Evolutionary conservation across 2,888 invertebrate genomes (phyloP).

Genomic region (Troides oblongomaculatus): DNA sequence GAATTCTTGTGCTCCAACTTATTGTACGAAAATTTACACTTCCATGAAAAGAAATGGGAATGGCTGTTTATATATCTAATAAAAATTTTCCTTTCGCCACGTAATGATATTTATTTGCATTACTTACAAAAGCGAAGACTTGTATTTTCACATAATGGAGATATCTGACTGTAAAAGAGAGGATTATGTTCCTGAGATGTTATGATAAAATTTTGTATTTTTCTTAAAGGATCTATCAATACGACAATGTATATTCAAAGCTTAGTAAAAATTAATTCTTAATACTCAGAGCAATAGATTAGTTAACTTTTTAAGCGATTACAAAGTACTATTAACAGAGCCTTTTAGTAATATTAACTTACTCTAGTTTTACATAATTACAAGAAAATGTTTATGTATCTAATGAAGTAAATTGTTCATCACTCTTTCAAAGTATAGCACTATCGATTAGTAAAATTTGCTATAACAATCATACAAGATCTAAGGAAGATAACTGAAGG

Average conservation of each 20-base stretch:
- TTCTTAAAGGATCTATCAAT: not conserved
- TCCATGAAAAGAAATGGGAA: constrained; percentile 23
- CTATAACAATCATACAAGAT: too few relatives aligned
- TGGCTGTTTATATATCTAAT: constrained; percentile 19
- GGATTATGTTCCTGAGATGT: not conserved
- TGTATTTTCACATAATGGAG: not conserved
- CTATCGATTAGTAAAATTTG: too few relatives aligned
- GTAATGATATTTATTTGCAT: not conserved
- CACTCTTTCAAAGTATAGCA: too few relatives aligned
- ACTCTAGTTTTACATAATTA: too few relatives aligned
- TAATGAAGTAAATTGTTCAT: too few relatives aligned
- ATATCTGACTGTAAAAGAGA: not conserved
- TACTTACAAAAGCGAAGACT: not conserved
- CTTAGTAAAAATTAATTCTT: too few relatives aligned
- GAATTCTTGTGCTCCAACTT: constrained; percentile 15
- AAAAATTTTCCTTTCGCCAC: constrained; percentile 12
- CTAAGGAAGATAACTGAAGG: too few relatives aligned
- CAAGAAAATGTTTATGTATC: too few relatives aligned
- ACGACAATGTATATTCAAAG: not conserved
- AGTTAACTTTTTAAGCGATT: too few relatives aligned
- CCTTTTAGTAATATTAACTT: too few relatives aligned
- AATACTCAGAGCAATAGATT: too few relatives aligned
- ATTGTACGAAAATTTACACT: constrained; percentile 27
- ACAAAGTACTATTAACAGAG: too few relatives aligned
- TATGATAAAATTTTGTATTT: not conserved